Evolutionary conservation across 2,113 vertebrate species (phyloP).

Genomic region (Gambusia holbrooki): DNA sequence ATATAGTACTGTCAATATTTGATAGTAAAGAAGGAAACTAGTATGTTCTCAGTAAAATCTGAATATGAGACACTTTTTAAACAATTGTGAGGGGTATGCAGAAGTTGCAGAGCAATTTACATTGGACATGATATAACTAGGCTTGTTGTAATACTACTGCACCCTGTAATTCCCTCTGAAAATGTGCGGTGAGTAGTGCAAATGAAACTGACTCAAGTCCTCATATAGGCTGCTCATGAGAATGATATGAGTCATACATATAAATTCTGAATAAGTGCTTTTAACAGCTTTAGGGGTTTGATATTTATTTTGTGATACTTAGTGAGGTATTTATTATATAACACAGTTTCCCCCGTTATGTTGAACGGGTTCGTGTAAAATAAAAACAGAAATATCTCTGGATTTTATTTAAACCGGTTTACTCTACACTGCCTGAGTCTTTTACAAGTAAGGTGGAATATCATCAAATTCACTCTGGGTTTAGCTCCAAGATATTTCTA

Average conservation of each 20-base stretch:
- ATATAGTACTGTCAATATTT: no score
- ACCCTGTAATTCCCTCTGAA: background rate
- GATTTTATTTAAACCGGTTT: no score
- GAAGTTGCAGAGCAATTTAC: background rate
- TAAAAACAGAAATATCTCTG: no score
- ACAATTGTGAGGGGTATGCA: no score
- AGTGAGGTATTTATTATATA: no score
- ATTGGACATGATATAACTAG: background rate
- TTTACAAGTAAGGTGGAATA: background rate
- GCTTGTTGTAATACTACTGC: background rate
- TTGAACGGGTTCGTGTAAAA: no score
- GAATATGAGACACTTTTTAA: no score
- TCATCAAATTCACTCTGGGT: background rate
- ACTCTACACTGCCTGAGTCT: background rate
- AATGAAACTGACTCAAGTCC: background rate
- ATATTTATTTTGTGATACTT: background rate
- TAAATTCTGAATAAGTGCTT: background rate
- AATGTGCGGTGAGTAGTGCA: background rate
- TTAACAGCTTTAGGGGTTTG: slow-evolving; percentile 6
- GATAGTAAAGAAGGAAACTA: no score
- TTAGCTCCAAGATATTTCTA: background rate
- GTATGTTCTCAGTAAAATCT: no score
- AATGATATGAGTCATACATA: background rate
- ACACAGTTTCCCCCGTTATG: no score
- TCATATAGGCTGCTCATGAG: background rate